phyloP scores from a whole-genome alignment of 2,888 invertebrate species.

The Drosophila diplacantha region DNA sequence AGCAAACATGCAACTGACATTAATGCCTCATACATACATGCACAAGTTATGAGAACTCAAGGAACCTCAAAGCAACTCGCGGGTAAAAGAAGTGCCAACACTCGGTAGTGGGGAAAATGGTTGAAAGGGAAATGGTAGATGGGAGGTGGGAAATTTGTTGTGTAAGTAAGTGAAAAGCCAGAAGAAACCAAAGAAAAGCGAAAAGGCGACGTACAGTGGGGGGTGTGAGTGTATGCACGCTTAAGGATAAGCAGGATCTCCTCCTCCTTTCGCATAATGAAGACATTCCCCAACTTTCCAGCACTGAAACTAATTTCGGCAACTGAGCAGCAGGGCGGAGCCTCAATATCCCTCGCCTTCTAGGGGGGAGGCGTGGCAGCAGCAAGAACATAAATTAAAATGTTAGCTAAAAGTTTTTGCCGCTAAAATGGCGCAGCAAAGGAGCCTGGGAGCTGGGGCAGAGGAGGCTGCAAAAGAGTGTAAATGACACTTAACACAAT shows the following conservation, averaged over 20 bases:
- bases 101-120: not conserved
- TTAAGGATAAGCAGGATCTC: constrained; percentile 5
- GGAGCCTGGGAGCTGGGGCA: not conserved
- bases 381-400: constrained; percentile 66
- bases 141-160: constrained; percentile 15
- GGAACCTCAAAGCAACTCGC: constrained; percentile 1
- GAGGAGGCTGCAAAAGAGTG: constrained; percentile 42
- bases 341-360: not conserved
- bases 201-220: not conserved
- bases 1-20: constrained; percentile 31
- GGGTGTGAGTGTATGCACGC: constrained; percentile 1
- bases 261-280: constrained; percentile 60
- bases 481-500: constrained; percentile 72
- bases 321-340: constrained; percentile 37
- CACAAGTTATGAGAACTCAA: constrained; percentile 8
- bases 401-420: constrained; percentile 67
- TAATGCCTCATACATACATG: constrained; percentile 10
- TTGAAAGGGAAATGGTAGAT: constrained; percentile 5
- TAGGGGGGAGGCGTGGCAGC: constrained; percentile 20
- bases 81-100: not conserved
- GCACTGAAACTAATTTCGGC: constrained; percentile 62
- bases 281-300: constrained; percentile 59
- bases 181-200: constrained; percentile 11
- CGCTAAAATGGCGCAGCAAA: constrained; percentile 55
- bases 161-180: constrained; percentile 15